Evolutionary conservation across 2,888 invertebrate genomes (phyloP).

Genomic region (Pilophorus perplexus): DNA sequence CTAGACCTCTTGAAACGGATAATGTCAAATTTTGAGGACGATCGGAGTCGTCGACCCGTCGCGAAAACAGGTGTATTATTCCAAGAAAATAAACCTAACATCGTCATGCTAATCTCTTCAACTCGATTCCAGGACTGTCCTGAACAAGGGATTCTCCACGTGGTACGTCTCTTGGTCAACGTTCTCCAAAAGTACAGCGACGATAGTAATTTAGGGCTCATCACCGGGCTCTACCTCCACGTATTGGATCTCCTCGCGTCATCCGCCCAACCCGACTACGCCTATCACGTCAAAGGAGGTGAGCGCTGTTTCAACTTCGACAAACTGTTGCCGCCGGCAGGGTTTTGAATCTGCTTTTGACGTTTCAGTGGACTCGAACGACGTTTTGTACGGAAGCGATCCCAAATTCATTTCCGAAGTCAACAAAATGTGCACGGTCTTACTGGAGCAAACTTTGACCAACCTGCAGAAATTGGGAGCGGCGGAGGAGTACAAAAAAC

Average conservation of each 20-base stretch:
- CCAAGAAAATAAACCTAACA: too few species aligned
- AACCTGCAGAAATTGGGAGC: constrained; percentile 67
- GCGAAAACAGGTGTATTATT: too few species aligned
- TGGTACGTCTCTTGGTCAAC: constrained; percentile 76
- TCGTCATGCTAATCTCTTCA: too few species aligned
- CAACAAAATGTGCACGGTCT: constrained; percentile 69
- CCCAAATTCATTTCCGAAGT: constrained; percentile 79
- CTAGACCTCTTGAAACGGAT: too few species aligned
- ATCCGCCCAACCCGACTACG: constrained; percentile 76
- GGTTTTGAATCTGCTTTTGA: neutral
- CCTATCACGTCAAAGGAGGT: constrained; percentile 83
- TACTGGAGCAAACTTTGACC: constrained; percentile 72
- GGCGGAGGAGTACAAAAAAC: constrained; percentile 64
- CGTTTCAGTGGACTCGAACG: constrained; percentile 86
- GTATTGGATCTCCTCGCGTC: constrained; percentile 75
- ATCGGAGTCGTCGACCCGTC: too few species aligned
- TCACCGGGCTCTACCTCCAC: constrained; percentile 68
- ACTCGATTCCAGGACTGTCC: constrained; percentile 94
- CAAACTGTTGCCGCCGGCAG: neutral
- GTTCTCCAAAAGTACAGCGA: constrained; percentile 73
- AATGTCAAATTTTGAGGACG: too few species aligned
- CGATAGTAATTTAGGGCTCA: constrained; percentile 64
- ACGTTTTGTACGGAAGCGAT: constrained; percentile 85
- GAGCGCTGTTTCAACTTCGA: constrained; percentile 39
- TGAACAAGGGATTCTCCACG: constrained; percentile 79